A percentile compares a stretch with the other conserved stretches of the same genome.
Evolutionary conservation across 2,888 invertebrate species (phyloP).

Genomic region (Scelioninae gen. 1): DNA sequence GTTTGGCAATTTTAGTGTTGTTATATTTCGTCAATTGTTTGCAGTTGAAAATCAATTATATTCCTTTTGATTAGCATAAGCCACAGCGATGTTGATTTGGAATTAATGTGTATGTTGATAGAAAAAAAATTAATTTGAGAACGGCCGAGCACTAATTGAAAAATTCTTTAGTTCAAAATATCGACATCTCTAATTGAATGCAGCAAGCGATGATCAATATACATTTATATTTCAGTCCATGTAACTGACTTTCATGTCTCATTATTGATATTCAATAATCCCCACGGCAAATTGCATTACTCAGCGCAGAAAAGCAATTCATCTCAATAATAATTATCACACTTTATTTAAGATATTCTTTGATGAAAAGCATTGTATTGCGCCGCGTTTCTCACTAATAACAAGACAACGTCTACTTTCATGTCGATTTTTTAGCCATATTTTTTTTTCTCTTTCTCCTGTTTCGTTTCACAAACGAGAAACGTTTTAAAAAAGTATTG

Average conservation of each 20-base stretch:
- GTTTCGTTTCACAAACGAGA: background rate
- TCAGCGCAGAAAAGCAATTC: slow-evolving; percentile 40
- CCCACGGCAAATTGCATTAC: slow-evolving; percentile 44
- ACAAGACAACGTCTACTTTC: slow-evolving; percentile 14
- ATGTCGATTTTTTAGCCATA: slow-evolving; percentile 6
- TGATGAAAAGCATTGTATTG: slow-evolving; percentile 38
- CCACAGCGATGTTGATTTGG: too few relatives aligned
- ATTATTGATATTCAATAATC: slow-evolving; percentile 58
- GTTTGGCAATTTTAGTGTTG: too few relatives aligned
- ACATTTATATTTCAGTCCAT: slow-evolving; percentile 42
- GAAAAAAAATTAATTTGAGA: slow-evolving; percentile 16
- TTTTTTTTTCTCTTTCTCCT: slow-evolving; percentile 4
- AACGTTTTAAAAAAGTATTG: slow-evolving; percentile 18
- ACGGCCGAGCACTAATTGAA: slow-evolving; percentile 9
- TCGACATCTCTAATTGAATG: slow-evolving; percentile 46
- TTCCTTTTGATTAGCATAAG: background rate
- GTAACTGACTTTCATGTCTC: slow-evolving; percentile 55
- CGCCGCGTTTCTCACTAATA: slow-evolving; percentile 43
- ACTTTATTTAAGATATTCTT: slow-evolving; percentile 51
- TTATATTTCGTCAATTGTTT: background rate
- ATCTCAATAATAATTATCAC: slow-evolving; percentile 56
- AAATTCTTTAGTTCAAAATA: slow-evolving; percentile 32
- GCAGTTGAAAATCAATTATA: background rate
- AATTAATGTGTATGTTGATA: background rate
- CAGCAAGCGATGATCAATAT: slow-evolving; percentile 35